Conservation (phyloP, 1,140 invertebrate genomes). For the Araneus ventricosus region DNA sequence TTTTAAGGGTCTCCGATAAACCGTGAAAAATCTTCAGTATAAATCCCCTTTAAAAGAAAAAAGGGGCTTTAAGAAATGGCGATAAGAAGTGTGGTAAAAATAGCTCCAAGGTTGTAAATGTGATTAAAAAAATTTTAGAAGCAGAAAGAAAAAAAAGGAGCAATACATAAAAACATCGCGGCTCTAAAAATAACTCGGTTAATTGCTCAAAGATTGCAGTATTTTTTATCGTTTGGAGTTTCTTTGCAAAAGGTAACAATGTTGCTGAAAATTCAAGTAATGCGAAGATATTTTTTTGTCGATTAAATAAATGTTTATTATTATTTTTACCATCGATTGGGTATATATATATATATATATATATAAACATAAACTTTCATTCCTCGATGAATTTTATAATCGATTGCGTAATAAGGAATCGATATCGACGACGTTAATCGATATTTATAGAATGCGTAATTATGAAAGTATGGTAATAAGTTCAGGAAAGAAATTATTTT, state of each 20-base stretch:
- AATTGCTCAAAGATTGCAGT: neutral
- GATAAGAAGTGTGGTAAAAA: neutral
- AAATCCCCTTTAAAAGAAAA: neutral
- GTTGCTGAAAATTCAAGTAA: neutral
- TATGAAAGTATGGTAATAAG: too few relatives aligned
- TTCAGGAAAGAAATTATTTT: too few relatives aligned
- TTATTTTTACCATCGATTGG: too few relatives aligned
- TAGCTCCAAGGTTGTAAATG: neutral
- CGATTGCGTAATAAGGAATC: neutral
- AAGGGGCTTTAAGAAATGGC: neutral
- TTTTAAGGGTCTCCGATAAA: conserved; percentile 5
- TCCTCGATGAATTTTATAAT: neutral
- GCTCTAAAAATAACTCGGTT: neutral
- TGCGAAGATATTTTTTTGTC: neutral
- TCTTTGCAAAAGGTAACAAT: neutral
- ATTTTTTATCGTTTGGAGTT: neutral
- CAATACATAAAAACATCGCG: neutral
- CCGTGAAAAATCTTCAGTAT: neutral
- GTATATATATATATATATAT: too few relatives aligned
- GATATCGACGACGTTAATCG: too few relatives aligned
- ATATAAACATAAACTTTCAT: too few relatives aligned
- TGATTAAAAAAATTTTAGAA: neutral
- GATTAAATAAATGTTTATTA: neutral
- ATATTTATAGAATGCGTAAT: too few relatives aligned
- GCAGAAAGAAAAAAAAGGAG: neutral